Conservation (phyloP, 2,888 invertebrate species). For the Mactromeris polynyma region DNA sequence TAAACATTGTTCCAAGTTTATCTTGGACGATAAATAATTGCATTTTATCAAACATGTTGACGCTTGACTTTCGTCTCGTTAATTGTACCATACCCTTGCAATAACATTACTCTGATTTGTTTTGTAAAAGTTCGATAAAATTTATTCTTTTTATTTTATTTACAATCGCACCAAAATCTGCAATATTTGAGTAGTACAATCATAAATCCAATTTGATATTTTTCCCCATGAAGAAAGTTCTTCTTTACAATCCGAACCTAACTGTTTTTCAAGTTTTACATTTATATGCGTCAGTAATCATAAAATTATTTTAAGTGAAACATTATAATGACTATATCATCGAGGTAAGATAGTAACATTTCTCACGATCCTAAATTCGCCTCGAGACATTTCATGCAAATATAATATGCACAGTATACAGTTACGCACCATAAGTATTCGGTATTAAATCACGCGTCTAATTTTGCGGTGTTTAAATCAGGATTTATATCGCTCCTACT, state of each 20-base stretch:
- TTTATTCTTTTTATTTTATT: too few relatives aligned
- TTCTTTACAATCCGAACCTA: conserved; percentile 13
- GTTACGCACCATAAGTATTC: background rate
- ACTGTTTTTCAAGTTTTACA: conserved; percentile 22
- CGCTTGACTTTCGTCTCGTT: too few relatives aligned
- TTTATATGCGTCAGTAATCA: conserved; percentile 54
- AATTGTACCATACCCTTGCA: too few relatives aligned
- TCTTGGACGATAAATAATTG: too few relatives aligned
- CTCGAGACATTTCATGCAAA: conserved; percentile 21
- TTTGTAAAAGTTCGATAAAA: too few relatives aligned
- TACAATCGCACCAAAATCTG: background rate
- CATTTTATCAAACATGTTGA: too few relatives aligned
- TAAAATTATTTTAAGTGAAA: conserved; percentile 57
- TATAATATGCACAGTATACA: background rate
- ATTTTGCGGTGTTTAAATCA: too few relatives aligned
- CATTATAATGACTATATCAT: conserved; percentile 64
- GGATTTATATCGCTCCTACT: too few relatives aligned
- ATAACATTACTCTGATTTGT: too few relatives aligned
- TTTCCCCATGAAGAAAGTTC: conserved; percentile 46
- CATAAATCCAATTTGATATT: conserved; percentile 44
- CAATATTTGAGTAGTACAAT: conserved; percentile 11
- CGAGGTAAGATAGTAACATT: conserved; percentile 44
- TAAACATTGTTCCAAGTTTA: too few relatives aligned
- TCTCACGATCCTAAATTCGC: conserved; percentile 60
- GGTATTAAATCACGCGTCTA: background rate